These are phyloP conservation scores for Daubentonia madagascariensis DNA, from an alignment of 2,113 vertebrate genomes.

Conservation along the genomic window DNA sequence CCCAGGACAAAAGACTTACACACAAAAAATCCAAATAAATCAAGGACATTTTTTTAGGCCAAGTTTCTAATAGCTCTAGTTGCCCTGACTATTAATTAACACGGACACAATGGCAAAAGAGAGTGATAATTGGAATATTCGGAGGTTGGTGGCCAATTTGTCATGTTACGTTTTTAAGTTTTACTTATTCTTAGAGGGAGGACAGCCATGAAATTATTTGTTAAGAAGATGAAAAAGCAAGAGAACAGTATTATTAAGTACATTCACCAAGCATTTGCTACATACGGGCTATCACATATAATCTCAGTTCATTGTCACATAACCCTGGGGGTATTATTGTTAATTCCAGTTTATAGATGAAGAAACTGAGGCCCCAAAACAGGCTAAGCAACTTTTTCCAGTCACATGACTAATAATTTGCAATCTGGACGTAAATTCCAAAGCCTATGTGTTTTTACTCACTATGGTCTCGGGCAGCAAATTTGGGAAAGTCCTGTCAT, in stretches of 20 bases:
- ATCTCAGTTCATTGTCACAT: background rate
- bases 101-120: background rate
- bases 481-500: background rate
- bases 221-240: background rate
- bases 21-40: background rate
- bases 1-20: background rate
- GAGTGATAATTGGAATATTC: background rate
- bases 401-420: background rate
- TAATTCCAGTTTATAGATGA: background rate
- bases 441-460: background rate
- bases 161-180: background rate
- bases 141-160: background rate
- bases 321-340: background rate
- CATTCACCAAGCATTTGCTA: background rate
- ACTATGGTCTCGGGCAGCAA: accelerated
- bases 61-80: background rate
- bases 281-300: background rate
- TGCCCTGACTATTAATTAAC: background rate
- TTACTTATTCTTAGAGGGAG: background rate
- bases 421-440: background rate
- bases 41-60: background rate
- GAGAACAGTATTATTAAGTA: background rate
- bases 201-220: background rate
- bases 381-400: background rate
- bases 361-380: background rate